Evolutionary conservation across 2,113 vertebrate genomes (phyloP).

Genomic region (Corythoichthys intestinalis): DNA sequence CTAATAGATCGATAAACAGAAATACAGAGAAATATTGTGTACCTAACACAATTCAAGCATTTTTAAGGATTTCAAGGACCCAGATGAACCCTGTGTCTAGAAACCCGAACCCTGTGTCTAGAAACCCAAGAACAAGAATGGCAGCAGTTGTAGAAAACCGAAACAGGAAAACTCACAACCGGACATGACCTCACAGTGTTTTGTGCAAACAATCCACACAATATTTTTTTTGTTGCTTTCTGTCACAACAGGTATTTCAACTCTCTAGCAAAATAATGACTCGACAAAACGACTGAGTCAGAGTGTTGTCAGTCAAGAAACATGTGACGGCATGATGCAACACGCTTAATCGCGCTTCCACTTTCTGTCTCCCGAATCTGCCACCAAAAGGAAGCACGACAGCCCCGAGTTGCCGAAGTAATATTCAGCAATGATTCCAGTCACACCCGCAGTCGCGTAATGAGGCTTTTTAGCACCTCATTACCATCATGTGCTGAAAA

Average conservation of each 20-base stretch:
- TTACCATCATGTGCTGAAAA: background rate
- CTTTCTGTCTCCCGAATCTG: constrained; percentile 4
- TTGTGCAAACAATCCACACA: background rate
- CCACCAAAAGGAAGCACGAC: constrained; percentile 7
- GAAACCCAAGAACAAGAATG: no score
- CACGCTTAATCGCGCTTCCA: background rate
- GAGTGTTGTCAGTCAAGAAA: background rate
- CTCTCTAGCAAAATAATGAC: background rate
- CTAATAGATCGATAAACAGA: no score
- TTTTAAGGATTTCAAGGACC: no score
- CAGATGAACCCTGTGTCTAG: no score
- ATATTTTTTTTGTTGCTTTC: background rate
- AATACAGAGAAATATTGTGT: no score
- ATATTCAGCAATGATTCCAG: background rate
- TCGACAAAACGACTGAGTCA: background rate
- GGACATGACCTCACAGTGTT: no score
- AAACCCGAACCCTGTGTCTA: no score
- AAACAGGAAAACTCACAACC: no score
- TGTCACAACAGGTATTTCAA: background rate
- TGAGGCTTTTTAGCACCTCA: background rate
- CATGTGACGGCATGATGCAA: background rate
- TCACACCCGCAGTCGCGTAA: background rate
- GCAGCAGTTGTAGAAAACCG: no score
- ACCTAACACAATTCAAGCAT: no score
- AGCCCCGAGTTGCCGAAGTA: constrained; percentile 11